A percentile compares a stretch with the other conserved stretches of the same genome.
Evolutionary conservation across 1,140 invertebrate genomes (phyloP).

Genomic region (Leguminivora glycinivorella): DNA sequence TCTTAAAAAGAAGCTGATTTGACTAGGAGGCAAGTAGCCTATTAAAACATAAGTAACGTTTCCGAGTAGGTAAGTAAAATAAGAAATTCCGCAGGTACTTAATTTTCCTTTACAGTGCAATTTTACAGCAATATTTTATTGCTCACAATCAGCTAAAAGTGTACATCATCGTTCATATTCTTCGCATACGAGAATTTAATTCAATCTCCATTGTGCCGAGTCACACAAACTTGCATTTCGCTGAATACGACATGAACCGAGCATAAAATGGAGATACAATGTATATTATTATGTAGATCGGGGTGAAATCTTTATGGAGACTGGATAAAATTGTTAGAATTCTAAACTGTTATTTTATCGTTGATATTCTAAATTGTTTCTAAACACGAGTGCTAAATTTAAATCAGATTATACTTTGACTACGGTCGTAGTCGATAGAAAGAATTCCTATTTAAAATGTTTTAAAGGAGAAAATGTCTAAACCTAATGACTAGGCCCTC

Average conservation of each 20-base stretch:
- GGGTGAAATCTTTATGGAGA: background rate
- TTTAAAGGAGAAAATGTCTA: too few relatives aligned
- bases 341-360: background rate
- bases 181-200: constrained; percentile 5
- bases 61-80: background rate
- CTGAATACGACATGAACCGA: constrained; percentile 9
- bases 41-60: background rate
- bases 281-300: background rate
- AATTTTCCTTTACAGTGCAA: background rate
- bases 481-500: too few relatives aligned
- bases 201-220: background rate
- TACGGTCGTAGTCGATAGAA: too few relatives aligned
- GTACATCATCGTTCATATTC: background rate
- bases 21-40: background rate
- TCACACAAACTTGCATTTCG: constrained; percentile 10
- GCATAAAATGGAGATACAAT: constrained; percentile 3
- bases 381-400: background rate
- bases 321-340: background rate
- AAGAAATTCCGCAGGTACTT: background rate
- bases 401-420: too few relatives aligned
- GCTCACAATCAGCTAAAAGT: constrained; percentile 8
- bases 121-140: background rate
- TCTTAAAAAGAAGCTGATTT: too few relatives aligned
- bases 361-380: background rate
- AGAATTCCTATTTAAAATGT: too few relatives aligned